A percentile compares a stretch with the other conserved stretches of the same genome.
Evolutionary conservation across 2,888 invertebrate species (phyloP).

Genomic region (Mythimna albipuncta): DNA sequence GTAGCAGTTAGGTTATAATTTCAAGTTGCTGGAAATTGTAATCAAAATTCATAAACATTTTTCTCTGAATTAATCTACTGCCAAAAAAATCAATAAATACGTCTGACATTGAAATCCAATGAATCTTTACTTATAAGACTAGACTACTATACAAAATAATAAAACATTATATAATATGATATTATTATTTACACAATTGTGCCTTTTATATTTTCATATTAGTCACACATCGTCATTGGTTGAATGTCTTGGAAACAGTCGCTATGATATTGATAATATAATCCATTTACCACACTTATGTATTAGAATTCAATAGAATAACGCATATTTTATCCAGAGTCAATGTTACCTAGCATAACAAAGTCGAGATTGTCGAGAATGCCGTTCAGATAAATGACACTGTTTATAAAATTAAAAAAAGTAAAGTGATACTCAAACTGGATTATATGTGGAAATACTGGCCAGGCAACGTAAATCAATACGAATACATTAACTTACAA

Average conservation of each 20-base stretch:
- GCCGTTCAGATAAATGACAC: neutral
- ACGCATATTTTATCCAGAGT: conserved; percentile 2
- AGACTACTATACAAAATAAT: neutral
- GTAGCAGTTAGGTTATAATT: no score
- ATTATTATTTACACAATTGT: conserved; percentile 4
- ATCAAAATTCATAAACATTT: no score
- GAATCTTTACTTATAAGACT: no score
- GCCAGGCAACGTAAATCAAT: no score
- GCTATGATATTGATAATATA: conserved; percentile 6
- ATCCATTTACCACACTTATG: conserved; percentile 5
- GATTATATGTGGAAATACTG: no score
- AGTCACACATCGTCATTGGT: conserved; percentile 8
- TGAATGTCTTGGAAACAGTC: neutral
- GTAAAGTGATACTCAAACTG: no score
- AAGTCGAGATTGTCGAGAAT: conserved; percentile 8
- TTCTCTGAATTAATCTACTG: no score
- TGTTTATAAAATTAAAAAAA: neutral
- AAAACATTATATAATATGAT: neutral
- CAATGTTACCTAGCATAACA: conserved; percentile 10
- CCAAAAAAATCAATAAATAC: neutral
- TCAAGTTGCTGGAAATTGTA: no score
- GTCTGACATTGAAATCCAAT: neutral
- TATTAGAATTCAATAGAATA: conserved; percentile 11
- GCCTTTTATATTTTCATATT: conserved; percentile 4
- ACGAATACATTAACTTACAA: no score